phyloP scores from a whole-genome alignment of 2,113 vertebrate genomes.

The Gavia stellata region DNA sequence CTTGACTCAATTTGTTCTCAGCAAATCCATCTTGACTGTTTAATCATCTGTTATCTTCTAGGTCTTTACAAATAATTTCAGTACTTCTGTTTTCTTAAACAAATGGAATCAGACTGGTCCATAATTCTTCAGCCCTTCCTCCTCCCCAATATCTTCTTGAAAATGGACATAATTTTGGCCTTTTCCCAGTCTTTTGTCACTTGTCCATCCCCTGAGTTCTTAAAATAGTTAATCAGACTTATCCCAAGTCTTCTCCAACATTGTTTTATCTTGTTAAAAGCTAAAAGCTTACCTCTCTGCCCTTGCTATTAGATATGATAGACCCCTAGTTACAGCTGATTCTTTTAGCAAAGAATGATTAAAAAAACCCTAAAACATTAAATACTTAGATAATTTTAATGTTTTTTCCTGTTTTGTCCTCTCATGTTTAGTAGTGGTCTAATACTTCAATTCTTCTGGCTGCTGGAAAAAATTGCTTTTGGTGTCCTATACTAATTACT shows the following conservation, averaged over 20 bases:
- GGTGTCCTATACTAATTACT: not conserved
- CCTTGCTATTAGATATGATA: not conserved
- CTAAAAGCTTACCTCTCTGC: not conserved
- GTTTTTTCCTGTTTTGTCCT: not conserved
- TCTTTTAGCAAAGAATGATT: not conserved
- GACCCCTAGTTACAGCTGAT: not conserved
- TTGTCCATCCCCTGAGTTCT: not conserved
- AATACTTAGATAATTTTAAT: not conserved
- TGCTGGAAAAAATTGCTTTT: not conserved
- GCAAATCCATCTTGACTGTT: slow-evolving; percentile 12
- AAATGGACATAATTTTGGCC: not conserved
- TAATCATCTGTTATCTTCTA: slow-evolving; percentile 45
- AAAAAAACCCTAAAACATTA: not conserved
- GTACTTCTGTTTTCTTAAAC: not conserved
- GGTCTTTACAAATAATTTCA: not conserved
- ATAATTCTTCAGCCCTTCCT: not conserved
- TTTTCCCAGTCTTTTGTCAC: not conserved
- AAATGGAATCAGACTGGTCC: not conserved
- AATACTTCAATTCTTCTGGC: not conserved
- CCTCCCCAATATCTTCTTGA: not conserved
- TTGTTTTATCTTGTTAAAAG: not conserved
- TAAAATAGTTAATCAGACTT: not conserved
- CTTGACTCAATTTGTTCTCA: slow-evolving; percentile 20
- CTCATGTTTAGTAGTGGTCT: not conserved
- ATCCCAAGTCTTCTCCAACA: not conserved